Evolutionary conservation across 1,140 invertebrate species (phyloP).

Genomic region (Reticulitermes speratus): DNA sequence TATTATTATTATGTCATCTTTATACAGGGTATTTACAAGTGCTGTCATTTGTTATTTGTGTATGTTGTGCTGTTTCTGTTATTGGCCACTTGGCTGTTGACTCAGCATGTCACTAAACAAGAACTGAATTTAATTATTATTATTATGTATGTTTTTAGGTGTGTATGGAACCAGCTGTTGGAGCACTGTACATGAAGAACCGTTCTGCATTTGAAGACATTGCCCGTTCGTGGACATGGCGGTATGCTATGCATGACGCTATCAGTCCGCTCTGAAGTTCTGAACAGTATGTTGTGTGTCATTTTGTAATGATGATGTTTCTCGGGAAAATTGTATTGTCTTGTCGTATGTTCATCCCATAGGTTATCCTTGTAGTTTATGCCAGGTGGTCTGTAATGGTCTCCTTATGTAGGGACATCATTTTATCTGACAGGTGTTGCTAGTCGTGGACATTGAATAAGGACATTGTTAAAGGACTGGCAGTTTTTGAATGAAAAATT

Average conservation of each 20-base stretch:
- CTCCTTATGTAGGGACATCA: too few relatives aligned
- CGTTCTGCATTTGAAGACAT: slow-evolving; percentile 75
- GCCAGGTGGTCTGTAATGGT: too few relatives aligned
- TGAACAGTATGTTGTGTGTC: neutral
- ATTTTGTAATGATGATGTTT: neutral
- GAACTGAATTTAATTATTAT: neutral
- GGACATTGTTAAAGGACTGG: too few relatives aligned
- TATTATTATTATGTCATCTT: too few relatives aligned
- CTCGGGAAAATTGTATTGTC: neutral
- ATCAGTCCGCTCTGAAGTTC: slow-evolving; percentile 48
- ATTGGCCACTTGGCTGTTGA: too few relatives aligned
- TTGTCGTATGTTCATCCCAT: neutral
- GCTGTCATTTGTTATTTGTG: neutral
- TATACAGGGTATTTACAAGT: neutral
- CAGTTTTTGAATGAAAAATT: too few relatives aligned
- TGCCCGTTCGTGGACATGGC: slow-evolving; percentile 86
- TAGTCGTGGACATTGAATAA: too few relatives aligned
- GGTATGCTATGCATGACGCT: slow-evolving; percentile 88
- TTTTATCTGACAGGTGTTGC: too few relatives aligned
- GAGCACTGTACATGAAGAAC: slow-evolving; percentile 76
- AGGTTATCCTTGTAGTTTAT: too few relatives aligned
- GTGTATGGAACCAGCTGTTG: slow-evolving; percentile 89
- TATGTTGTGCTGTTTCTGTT: neutral
- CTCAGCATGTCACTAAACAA: neutral
- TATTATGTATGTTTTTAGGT: slow-evolving; percentile 58